Conservation (phyloP, 2,888 invertebrate species). For the Priocnemis perturbator region DNA sequence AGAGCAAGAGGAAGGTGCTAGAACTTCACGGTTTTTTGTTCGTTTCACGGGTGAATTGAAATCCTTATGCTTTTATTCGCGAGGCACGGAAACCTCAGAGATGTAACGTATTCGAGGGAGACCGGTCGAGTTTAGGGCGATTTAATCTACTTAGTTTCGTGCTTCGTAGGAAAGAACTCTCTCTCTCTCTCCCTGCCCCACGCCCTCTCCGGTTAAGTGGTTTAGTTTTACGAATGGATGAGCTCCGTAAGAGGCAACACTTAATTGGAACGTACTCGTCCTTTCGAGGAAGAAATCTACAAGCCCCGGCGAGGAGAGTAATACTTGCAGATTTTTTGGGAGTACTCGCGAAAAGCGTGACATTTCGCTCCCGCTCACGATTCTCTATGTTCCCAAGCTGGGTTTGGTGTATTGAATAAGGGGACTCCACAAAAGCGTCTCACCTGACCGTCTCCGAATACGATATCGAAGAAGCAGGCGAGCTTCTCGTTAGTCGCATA, state of each 20-base stretch:
- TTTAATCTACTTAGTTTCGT: slow-evolving; percentile 53
- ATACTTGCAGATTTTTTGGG: slow-evolving; percentile 37
- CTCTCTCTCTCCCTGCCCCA: background rate
- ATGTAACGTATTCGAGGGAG: background rate
- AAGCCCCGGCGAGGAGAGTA: slow-evolving; percentile 20
- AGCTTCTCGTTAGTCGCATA: slow-evolving; percentile 30
- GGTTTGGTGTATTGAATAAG: slow-evolving; percentile 36
- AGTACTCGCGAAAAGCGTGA: slow-evolving; percentile 31
- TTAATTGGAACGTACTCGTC: slow-evolving; percentile 55
- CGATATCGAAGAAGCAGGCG: slow-evolving; percentile 31
- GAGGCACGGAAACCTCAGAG: too few relatives aligned
- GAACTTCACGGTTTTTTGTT: too few relatives aligned
- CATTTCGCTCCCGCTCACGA: slow-evolving; percentile 30
- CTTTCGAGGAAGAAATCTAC: slow-evolving; percentile 43
- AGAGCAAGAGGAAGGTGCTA: too few relatives aligned
- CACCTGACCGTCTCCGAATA: too few relatives aligned
- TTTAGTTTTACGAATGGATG: slow-evolving; percentile 58
- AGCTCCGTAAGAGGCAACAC: slow-evolving; percentile 53
- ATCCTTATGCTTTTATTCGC: too few relatives aligned
- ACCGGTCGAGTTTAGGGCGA: slow-evolving; percentile 32
- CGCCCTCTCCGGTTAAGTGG: slow-evolving; percentile 45
- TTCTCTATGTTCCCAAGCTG: slow-evolving; percentile 35
- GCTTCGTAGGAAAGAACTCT: slow-evolving; percentile 30
- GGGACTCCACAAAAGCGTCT: too few relatives aligned
- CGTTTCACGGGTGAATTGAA: too few relatives aligned